Conservation (phyloP, 2,113 vertebrate species). For the Poeciliopsis turrubarensis region DNA sequence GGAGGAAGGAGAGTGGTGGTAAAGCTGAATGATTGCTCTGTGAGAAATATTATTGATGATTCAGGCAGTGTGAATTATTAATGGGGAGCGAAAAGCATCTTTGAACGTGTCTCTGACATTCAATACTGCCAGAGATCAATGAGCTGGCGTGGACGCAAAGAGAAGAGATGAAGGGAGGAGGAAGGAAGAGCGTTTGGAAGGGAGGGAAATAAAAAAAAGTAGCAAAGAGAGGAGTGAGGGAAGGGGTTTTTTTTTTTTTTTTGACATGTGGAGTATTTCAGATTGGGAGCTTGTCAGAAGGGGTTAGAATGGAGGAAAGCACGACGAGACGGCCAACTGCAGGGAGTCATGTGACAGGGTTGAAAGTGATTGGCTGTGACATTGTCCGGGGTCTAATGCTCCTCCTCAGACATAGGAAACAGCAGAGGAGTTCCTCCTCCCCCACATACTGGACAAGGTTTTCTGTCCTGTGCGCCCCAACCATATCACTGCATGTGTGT, state of each 20-base stretch:
- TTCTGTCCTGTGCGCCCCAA: conserved; percentile 27
- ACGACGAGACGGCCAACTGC: conserved; percentile 32
- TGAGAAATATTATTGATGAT: conserved; percentile 86
- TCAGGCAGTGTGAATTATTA: conserved; percentile 84
- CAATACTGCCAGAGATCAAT: conserved; percentile 83
- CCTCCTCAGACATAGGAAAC: conserved; percentile 64
- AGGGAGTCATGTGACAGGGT: conserved; percentile 54
- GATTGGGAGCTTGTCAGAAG: conserved; percentile 49
- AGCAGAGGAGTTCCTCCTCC: conserved; percentile 32
- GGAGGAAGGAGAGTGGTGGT: conserved; percentile 61
- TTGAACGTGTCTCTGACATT: conserved; percentile 84
- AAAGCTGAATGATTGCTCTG: conserved; percentile 81
- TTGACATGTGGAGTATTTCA: conserved; percentile 49
- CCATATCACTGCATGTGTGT: conserved; percentile 19
- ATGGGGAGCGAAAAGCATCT: conserved; percentile 80
- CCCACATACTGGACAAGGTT: conserved; percentile 23
- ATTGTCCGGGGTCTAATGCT: conserved; percentile 67
- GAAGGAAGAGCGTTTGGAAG: conserved; percentile 27
- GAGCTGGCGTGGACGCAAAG: conserved; percentile 68
- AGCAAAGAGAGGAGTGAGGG: not conserved
- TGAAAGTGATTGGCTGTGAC: conserved; percentile 76
- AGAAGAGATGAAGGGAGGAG: conserved; percentile 48
- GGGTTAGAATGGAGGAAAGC: conserved; percentile 37
- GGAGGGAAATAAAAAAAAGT: conserved; percentile 5
- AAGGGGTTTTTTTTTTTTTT: conserved; percentile 20